Conservation (phyloP, 2,113 vertebrate genomes). For the Hippocampus comes region DNA sequence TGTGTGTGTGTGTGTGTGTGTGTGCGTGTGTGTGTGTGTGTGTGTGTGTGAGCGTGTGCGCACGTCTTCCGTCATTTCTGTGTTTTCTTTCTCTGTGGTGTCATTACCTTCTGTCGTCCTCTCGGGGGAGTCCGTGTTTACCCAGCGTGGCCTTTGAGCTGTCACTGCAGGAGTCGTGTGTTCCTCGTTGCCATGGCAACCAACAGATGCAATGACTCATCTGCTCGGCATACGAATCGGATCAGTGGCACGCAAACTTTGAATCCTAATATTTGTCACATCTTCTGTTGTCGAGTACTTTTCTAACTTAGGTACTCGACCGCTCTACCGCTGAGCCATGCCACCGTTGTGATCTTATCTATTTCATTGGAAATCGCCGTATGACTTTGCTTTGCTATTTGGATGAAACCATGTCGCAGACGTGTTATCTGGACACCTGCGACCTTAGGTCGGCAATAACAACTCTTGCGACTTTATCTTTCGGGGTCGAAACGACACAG, state of each 20-base stretch:
- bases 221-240: constrained; percentile 4
- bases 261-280: neutral
- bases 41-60: neutral
- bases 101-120: constrained; percentile 67
- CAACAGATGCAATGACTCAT: constrained; percentile 18
- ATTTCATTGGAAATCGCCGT: neutral
- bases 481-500: no score
- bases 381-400: neutral
- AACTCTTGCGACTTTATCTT: no score
- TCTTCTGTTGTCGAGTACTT: no score
- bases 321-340: no score
- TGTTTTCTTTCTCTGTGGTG: constrained; percentile 54
- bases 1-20: constrained; percentile 10
- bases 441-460: no score
- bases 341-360: neutral
- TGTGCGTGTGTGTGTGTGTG: constrained; percentile 1
- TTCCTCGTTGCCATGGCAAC: constrained; percentile 41
- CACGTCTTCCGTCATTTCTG: constrained; percentile 10
- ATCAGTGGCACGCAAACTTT: neutral
- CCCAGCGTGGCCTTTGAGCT: constrained; percentile 57
- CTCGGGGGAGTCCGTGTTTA: constrained; percentile 68
- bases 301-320: no score
- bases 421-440: no score
- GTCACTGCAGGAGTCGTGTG: constrained; percentile 45
- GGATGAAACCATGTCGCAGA: no score